Evolutionary conservation across 2,888 invertebrate species (phyloP).

Genomic region (Slavum lentiscoides): DNA sequence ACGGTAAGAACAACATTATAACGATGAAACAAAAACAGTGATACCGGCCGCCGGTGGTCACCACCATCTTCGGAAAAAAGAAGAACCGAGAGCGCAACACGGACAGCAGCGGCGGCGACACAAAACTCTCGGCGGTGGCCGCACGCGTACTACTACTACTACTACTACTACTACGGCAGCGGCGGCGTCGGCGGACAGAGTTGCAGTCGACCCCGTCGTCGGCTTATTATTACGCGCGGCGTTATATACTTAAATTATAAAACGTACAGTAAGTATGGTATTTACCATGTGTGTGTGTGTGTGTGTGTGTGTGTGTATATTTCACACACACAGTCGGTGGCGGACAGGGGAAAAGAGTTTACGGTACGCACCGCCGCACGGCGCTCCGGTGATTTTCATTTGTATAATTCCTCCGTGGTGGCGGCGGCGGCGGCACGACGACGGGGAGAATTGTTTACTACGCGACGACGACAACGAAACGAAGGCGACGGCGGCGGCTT

Average conservation of each 20-base stretch:
- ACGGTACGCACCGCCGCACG: conserved; percentile 43
- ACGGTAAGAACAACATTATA: not conserved
- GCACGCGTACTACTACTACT: conserved; percentile 47
- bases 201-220: not conserved
- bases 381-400: conserved; percentile 52
- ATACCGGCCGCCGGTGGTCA: too few species aligned
- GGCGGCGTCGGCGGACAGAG: conserved; percentile 19
- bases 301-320: conserved; percentile 1
- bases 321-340: conserved; percentile 32
- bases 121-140: conserved; percentile 35
- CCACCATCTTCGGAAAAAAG: too few species aligned
- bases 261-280: not conserved
- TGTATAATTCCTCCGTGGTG: conserved; percentile 1
- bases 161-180: conserved; percentile 13
- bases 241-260: not conserved
- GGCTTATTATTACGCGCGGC: not conserved
- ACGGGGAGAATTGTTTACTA: conserved; percentile 15
- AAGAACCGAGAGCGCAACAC: not conserved
- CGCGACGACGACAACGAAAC: not conserved
- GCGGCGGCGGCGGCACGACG: conserved; percentile 10
- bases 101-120: not conserved
- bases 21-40: not conserved
- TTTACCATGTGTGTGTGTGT: conserved; percentile 20
- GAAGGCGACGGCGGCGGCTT: conserved; percentile 21
- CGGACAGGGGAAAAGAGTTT: conserved; percentile 47